Percentiles rank a stretch among this genome's conserved stretches.
phyloP scores from a whole-genome alignment of 2,113 vertebrate species.

The Siniperca chuatsi region DNA sequence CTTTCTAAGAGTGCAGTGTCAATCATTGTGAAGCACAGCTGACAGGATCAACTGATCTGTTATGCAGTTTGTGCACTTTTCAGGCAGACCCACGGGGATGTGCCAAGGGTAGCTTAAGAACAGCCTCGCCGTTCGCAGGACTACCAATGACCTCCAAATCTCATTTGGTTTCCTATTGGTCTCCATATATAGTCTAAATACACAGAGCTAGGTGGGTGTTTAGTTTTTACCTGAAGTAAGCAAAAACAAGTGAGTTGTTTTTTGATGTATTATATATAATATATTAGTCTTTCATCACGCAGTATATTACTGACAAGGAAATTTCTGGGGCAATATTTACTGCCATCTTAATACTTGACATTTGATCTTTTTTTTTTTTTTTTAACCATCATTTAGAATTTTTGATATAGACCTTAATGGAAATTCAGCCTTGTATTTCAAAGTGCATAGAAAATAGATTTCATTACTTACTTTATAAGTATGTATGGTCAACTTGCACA shows the following conservation, averaged over 20 bases:
- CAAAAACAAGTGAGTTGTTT: conserved; percentile 15
- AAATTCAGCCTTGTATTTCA: conserved; percentile 22
- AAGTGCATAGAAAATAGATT: conserved; percentile 23
- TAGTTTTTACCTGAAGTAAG: conserved; percentile 45
- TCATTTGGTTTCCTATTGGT: conserved; percentile 42
- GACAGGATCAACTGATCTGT: conserved; percentile 75
- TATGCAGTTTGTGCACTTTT: conserved; percentile 78
- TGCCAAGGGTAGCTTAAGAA: conserved; percentile 61
- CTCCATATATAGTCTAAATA: conserved; percentile 35
- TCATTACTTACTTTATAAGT: conserved; percentile 9
- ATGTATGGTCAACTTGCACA: conserved; percentile 2
- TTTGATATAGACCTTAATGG: background rate
- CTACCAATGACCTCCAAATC: conserved; percentile 62
- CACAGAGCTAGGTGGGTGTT: conserved; percentile 1
- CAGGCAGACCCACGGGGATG: conserved; percentile 49
- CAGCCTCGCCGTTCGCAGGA: conserved; percentile 45
- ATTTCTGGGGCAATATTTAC: background rate
- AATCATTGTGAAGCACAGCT: conserved; percentile 69
- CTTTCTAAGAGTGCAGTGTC: conserved; percentile 67
- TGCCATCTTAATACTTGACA: background rate
- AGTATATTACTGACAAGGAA: background rate
- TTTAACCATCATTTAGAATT: conserved; percentile 16
- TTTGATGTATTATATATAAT: background rate
- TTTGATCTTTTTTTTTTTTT: background rate
- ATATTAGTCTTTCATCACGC: conserved; percentile 13